Evolutionary conservation across 2,113 vertebrate species (phyloP), one percentile per base, ranked within the genome.

Genomic region (Jacana jacana): DNA sequence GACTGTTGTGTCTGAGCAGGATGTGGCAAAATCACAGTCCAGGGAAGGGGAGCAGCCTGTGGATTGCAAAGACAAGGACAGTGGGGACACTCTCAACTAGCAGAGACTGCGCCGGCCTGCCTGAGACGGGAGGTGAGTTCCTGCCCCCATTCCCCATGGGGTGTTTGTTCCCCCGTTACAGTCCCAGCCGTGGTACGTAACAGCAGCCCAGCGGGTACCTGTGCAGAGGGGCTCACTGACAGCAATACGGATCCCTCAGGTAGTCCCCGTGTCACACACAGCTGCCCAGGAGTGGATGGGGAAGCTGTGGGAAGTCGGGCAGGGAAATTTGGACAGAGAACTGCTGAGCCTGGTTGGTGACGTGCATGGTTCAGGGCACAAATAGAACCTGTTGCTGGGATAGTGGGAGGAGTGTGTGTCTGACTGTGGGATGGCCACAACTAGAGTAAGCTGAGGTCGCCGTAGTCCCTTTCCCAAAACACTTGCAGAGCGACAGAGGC

Each of bases 111-210:
- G 68, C 27, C 3, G 0, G 63, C 80, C 84, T 81, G 77, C 91
- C 91, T 80, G 73, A 81, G 40, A 51, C 24, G 58, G 65, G 83
- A 97, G 97, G 95, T 97, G 87, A 97, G 97, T 93, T 52, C 68
- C 73, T 63, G 61, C 37, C n/a, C 63, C 37, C 4, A 0, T 35
- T 48, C n/a, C 51, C 19, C 13, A 4, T 20, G 23, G 28, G 11
- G 19, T 40, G 54, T 82, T 61, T 73, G 52, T 37, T 37, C 20
- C 46, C 57, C 31, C 7, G 2, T 49, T 58, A 35, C 1, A 2
- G n/a, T 61, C 35, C 51, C 51, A 68, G 72, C 44, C 42, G 3
- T 14, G 31, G 44, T 7, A 18, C 24, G 10, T 40, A 37, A 11
- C 1, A 6, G n/a, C 71, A n/a, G 51, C 20, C 6, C 23, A 77